Percentiles rank a stretch among this genome's conserved stretches.
Conservation (phyloP, 2,113 vertebrate species). For the Amblyornis subalaris region DNA sequence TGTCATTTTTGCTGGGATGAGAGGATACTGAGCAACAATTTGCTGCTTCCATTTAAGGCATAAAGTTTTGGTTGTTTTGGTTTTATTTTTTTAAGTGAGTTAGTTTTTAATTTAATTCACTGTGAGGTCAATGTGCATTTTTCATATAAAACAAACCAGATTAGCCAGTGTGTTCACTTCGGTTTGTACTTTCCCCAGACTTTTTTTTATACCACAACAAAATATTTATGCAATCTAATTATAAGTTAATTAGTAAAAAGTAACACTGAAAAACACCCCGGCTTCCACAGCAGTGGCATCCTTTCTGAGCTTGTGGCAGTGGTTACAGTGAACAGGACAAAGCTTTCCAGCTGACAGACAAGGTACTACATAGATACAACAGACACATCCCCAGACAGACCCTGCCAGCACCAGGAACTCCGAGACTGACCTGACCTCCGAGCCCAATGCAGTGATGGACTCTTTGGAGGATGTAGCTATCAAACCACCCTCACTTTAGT, state of each 20-base stretch:
- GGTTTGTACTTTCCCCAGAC: neutral
- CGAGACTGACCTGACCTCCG: rapidly evolving
- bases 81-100: neutral
- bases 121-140: slow-evolving; percentile 36
- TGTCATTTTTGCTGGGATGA: slow-evolving; percentile 7
- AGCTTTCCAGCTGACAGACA: slow-evolving; percentile 26
- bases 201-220: neutral
- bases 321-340: slow-evolving; percentile 1
- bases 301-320: neutral
- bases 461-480: neutral
- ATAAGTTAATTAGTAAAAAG: neutral
- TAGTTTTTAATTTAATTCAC: neutral
- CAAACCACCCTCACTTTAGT: neutral
- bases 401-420: neutral
- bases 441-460: neutral
- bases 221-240: neutral
- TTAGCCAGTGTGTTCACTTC: slow-evolving; percentile 4
- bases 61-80: neutral
- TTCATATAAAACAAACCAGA: slow-evolving; percentile 43
- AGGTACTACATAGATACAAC: neutral
- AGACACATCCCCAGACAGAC: neutral
- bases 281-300: neutral
- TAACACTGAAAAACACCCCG: neutral
- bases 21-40: neutral
- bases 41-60: neutral